These are phyloP conservation scores for Graptemys geographica DNA, from an alignment of 2,797 vertebrate species.

Conservation along the genomic window DNA sequence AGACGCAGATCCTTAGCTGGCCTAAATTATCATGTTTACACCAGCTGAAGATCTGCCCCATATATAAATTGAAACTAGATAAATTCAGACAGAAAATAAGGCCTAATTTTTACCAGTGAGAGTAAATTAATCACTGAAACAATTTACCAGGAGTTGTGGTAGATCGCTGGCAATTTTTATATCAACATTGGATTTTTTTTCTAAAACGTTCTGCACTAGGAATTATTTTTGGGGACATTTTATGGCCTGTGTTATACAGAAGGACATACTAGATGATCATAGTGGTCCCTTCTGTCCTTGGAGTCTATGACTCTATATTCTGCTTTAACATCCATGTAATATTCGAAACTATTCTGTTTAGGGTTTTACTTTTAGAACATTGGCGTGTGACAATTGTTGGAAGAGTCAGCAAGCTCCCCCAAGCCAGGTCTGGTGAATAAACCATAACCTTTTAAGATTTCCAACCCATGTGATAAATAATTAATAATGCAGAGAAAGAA, in stretches of 20 bases:
- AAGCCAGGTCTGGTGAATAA: conserved; percentile 64
- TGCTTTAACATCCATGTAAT: conserved; percentile 52
- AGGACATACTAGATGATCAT: neutral
- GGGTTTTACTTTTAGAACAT: conserved; percentile 64
- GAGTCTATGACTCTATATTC: neutral
- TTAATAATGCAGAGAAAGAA: conserved; percentile 68
- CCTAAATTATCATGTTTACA: conserved; percentile 63
- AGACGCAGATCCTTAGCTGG: conserved; percentile 18
- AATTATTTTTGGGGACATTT: neutral
- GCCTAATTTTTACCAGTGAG: neutral
- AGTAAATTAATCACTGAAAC: neutral
- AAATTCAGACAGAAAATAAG: neutral
- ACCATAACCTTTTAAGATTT: conserved; percentile 71
- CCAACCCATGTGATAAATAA: conserved; percentile 61
- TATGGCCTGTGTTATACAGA: neutral
- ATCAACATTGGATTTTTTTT: neutral
- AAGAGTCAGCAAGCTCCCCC: conserved; percentile 54
- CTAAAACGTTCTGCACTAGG: neutral
- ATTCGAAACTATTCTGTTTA: conserved; percentile 51
- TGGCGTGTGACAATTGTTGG: conserved; percentile 53
- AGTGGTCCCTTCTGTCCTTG: neutral
- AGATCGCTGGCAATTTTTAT: neutral
- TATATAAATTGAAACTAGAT: neutral
- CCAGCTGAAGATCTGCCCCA: conserved; percentile 35
- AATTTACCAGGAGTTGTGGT: neutral